These are phyloP conservation scores for Hemicentrotus pulcherrimus DNA, from an alignment of 35 echinoderm and acorn worm species.

Conservation along the genomic window DNA sequence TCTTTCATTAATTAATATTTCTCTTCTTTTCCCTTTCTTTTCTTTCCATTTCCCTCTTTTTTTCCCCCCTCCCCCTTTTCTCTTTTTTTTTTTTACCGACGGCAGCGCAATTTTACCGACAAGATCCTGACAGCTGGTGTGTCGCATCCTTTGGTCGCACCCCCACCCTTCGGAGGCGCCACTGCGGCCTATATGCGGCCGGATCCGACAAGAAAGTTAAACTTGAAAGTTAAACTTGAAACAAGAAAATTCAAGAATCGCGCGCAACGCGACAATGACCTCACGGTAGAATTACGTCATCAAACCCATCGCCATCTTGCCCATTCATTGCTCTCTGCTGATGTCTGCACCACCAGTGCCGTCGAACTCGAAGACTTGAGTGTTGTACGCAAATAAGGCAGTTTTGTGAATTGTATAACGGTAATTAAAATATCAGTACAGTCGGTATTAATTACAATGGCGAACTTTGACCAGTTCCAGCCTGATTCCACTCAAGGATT, in stretches of 20 bases:
- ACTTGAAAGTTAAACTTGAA: too few relatives aligned
- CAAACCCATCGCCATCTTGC: neutral
- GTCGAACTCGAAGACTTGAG: neutral
- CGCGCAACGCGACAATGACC: neutral
- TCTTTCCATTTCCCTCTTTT: too few relatives aligned
- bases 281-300: slow-evolving; percentile 21
- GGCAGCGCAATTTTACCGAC: too few relatives aligned
- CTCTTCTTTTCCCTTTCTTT: too few relatives aligned
- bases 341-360: slow-evolving; percentile 9
- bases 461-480: slow-evolving; percentile 50
- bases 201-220: too few relatives aligned
- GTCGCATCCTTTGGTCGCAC: too few relatives aligned
- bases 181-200: too few relatives aligned
- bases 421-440: neutral
- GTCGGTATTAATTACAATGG: neutral
- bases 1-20: too few relatives aligned
- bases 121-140: too few relatives aligned
- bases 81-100: too few relatives aligned
- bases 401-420: neutral
- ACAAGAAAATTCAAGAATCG: neutral
- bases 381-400: neutral
- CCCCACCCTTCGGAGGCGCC: too few relatives aligned
- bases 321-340: slow-evolving; percentile 32
- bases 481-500: slow-evolving; percentile 28
- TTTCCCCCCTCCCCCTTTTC: too few relatives aligned